These are phyloP conservation scores for Rhombomys opimus DNA, from an alignment of 2,113 vertebrate genomes.

Conservation along the genomic window DNA sequence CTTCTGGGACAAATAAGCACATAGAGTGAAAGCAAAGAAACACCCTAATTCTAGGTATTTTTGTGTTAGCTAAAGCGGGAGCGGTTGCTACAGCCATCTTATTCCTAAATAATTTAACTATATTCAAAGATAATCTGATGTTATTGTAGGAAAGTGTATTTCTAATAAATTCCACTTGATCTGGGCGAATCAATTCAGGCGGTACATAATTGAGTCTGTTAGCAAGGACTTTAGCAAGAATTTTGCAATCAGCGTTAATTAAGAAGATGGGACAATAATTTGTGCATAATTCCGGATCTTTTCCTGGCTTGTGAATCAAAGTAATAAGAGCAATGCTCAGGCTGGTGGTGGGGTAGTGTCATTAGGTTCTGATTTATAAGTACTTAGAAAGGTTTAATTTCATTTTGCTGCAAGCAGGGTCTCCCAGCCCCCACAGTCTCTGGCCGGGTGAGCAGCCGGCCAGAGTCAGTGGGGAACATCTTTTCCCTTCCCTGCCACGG, in stretches of 20 bases:
- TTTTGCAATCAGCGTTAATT: slow-evolving; percentile 85
- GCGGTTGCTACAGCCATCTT: slow-evolving; percentile 60
- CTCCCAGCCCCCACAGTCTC: slow-evolving; percentile 74
- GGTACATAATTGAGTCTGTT: slow-evolving; percentile 82
- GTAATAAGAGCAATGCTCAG: slow-evolving; percentile 80
- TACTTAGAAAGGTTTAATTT: slow-evolving; percentile 84
- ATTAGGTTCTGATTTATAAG: slow-evolving; percentile 84
- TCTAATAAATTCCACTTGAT: slow-evolving; percentile 85
- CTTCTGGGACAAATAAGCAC: slow-evolving; percentile 18
- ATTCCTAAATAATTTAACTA: slow-evolving; percentile 82
- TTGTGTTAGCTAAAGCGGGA: slow-evolving; percentile 4
- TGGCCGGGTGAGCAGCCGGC: not conserved
- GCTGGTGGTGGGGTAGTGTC: slow-evolving; percentile 81
- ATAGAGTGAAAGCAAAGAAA: not conserved
- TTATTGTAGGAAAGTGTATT: slow-evolving; percentile 84
- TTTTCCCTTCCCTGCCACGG: not conserved
- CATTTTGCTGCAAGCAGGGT: slow-evolving; percentile 80
- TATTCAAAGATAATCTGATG: slow-evolving; percentile 85
- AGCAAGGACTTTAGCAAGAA: slow-evolving; percentile 85
- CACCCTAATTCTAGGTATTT: slow-evolving; percentile 11
- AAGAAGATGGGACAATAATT: slow-evolving; percentile 86
- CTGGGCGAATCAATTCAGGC: slow-evolving; percentile 84
- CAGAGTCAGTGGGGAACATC: fast-evolving
- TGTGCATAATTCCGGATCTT: slow-evolving; percentile 83
- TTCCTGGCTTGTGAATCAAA: slow-evolving; percentile 84